phyloP scores from a whole-genome alignment of 2,797 vertebrate genomes.

The Sphenopsis melanotis region DNA sequence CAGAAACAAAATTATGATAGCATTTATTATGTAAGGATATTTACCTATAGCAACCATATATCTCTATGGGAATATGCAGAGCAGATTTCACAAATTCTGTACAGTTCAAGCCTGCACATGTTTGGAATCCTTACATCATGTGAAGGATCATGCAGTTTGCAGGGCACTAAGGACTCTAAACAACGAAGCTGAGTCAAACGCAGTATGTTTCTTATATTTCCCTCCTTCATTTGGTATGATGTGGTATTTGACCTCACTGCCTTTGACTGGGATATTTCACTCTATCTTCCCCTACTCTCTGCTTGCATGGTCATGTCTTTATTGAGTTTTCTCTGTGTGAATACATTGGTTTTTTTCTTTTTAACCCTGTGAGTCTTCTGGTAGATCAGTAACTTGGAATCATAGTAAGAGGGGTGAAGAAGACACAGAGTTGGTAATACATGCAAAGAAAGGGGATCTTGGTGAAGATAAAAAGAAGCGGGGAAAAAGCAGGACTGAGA shows the following conservation, averaged over 20 bases:
- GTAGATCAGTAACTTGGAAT: background rate
- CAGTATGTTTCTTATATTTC: background rate
- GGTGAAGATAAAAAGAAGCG: background rate
- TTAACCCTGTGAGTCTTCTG: background rate
- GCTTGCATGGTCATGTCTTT: background rate
- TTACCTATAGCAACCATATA: background rate
- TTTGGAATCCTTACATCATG: background rate
- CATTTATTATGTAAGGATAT: background rate
- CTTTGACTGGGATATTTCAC: background rate
- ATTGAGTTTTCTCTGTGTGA: background rate
- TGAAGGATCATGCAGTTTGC: background rate
- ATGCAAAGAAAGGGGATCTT: background rate
- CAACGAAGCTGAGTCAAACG: background rate
- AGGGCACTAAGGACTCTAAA: background rate
- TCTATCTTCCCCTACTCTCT: background rate
- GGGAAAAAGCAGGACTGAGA: background rate
- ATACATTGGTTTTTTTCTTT: background rate
- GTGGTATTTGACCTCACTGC: background rate
- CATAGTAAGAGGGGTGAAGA: background rate
- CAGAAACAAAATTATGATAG: background rate
- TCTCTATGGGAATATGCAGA: background rate
- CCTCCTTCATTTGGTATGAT: background rate
- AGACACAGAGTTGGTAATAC: background rate
- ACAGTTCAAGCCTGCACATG: background rate
- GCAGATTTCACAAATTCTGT: background rate